Conservation (phyloP, 2,113 vertebrate genomes). For the Phainopepla nitens region DNA sequence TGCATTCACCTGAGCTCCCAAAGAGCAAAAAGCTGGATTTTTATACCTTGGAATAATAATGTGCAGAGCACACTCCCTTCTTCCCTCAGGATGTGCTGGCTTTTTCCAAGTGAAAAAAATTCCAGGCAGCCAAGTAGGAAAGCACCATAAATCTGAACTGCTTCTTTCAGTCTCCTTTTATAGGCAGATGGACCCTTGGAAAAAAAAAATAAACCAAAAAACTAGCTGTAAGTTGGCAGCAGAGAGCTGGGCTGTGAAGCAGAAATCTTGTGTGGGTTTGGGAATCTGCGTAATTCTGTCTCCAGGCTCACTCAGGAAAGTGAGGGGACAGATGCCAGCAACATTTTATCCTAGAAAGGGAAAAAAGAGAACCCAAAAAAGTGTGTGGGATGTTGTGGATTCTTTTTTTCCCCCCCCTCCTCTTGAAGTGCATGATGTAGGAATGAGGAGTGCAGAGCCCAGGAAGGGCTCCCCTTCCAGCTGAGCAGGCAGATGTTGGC, state of each 20-base stretch:
- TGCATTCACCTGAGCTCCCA: neutral
- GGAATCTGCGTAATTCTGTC: slow-evolving; percentile 45
- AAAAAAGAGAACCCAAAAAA: neutral
- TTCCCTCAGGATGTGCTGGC: neutral
- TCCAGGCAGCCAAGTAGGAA: neutral
- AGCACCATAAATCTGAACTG: neutral
- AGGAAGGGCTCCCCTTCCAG: neutral
- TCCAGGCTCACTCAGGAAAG: slow-evolving; percentile 43
- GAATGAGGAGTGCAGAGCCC: neutral
- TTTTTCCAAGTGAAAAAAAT: neutral
- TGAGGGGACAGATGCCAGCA: slow-evolving; percentile 50
- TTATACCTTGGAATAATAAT: neutral
- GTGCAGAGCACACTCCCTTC: neutral
- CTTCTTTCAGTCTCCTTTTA: slow-evolving; percentile 32
- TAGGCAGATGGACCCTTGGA: slow-evolving; percentile 35
- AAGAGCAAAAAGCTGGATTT: neutral
- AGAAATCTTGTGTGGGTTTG: slow-evolving; percentile 52
- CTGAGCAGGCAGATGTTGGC: neutral
- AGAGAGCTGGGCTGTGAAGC: neutral
- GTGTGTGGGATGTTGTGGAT: neutral
- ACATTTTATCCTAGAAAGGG: slow-evolving; percentile 52
- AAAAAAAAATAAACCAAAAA: neutral
- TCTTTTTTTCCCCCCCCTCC: neutral
- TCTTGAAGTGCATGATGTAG: neutral
- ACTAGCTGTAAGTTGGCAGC: slow-evolving; percentile 40